Base-by-base conservation (phyloP, 1,140 invertebrate genomes). In the Brachionus paranguensis region DNA sequence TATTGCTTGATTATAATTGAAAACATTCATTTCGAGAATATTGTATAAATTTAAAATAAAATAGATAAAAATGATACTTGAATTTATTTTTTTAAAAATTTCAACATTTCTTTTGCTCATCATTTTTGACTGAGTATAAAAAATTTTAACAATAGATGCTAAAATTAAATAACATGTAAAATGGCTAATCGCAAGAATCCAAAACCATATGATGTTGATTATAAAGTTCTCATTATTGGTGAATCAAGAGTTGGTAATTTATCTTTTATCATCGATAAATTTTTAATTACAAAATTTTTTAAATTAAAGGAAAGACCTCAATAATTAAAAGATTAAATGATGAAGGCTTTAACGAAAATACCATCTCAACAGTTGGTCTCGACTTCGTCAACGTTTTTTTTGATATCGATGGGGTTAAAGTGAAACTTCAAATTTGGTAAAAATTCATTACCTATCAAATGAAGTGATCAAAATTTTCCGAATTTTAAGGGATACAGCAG, bases 361-460 rank as follows among this genome's bases (percentile, higher is more conserved):
- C 78, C 91, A 98, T 99, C 89, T 97, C 95, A 78, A 97, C 96
- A 60, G 97, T 98, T 91, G 96, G 95, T 96, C 90, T 93, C 92
- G 90, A 91, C 86, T 91, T 91, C 86, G 91, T 91, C 86, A 91
- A 91, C 55, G 88, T 90, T 86, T 91, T 90, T 24, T 91, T 91
- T 85, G 89, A 91, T 85, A 86, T 91, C 78, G 88, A 90, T 86
- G 90, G 90, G 14, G 90, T 91, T 85, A 91, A 90, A 85, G 91
- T 91, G 17, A 91, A 91, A 86, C 86, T 91, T 70, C 91, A 91
- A 85, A 91, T 91, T 87, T 91, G 91, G 78, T 81, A 43, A 37
- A 37, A 37, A 37, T 37, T 6, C 2, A 37, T 37, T 37, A 37
- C 2, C 6, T 37, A 7, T 37, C 33, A 37, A 37, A 37, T 37